Evolutionary conservation across 2,888 invertebrate species (phyloP).

Genomic region (Alloplasta piceator): DNA sequence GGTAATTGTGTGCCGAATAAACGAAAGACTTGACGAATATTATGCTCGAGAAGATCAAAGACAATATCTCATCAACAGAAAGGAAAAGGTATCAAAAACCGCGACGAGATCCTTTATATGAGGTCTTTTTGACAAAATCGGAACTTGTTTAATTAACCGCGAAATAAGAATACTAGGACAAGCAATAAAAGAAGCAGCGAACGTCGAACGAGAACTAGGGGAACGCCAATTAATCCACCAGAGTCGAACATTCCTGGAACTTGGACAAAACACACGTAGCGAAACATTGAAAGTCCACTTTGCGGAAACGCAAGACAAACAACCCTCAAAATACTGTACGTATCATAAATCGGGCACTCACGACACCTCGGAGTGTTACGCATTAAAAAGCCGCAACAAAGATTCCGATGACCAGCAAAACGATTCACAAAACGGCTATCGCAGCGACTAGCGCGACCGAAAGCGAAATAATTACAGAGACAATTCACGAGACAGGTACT

Average conservation of each 20-base stretch:
- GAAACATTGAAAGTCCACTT: not conserved
- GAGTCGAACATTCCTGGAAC: not conserved
- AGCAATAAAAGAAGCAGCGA: too few species aligned
- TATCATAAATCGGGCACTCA: not conserved
- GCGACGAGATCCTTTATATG: too few species aligned
- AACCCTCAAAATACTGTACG: not conserved
- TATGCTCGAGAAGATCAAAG: too few species aligned
- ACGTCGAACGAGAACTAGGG: too few species aligned
- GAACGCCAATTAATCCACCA: too few species aligned
- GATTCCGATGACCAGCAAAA: slow-evolving; percentile 1
- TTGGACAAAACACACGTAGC: not conserved
- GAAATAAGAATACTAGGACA: too few species aligned
- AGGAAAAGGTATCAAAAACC: too few species aligned
- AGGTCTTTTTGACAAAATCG: too few species aligned
- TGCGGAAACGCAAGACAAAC: not conserved
- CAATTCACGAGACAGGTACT: not conserved
- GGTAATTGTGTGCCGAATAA: too few species aligned
- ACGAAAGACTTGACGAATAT: too few species aligned
- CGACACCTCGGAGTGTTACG: not conserved
- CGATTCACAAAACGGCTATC: not conserved
- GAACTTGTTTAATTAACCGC: too few species aligned
- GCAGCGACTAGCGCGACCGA: not conserved
- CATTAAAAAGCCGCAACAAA: not conserved
- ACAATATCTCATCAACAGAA: too few species aligned
- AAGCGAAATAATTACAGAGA: not conserved